Conservation (phyloP, 1,140 invertebrate species). For the Pomacea maculata region DNA sequence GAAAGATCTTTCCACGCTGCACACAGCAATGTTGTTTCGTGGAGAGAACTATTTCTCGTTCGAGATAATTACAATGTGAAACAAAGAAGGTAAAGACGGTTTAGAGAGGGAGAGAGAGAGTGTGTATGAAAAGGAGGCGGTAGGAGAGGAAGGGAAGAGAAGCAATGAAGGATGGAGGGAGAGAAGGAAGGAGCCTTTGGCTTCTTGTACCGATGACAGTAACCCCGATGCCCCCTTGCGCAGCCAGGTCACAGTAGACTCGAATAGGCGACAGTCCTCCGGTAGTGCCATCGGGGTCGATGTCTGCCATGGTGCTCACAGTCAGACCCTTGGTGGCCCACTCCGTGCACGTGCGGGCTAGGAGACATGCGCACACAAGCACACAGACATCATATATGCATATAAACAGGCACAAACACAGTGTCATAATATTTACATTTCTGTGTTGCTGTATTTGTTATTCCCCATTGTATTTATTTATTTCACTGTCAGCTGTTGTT, state of each 20-base stretch:
- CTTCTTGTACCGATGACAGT: constrained; percentile 43
- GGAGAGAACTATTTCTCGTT: too few species aligned
- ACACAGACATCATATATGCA: too few species aligned
- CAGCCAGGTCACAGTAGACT: constrained; percentile 46
- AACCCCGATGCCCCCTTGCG: constrained; percentile 39
- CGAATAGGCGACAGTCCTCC: constrained; percentile 21
- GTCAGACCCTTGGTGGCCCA: constrained; percentile 31
- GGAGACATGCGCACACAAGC: not conserved
- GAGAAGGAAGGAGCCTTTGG: not conserved
- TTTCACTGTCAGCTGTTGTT: too few species aligned
- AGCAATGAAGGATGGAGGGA: not conserved
- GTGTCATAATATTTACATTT: too few species aligned
- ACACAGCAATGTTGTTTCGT: too few species aligned
- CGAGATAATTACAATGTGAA: not conserved
- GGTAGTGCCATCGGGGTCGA: constrained; percentile 33
- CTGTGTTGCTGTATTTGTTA: not conserved
- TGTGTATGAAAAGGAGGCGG: too few species aligned
- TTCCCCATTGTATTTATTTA: too few species aligned
- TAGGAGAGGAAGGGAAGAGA: too few species aligned
- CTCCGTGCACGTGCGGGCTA: constrained; percentile 40
- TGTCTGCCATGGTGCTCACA: constrained; percentile 29
- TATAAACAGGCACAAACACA: too few species aligned
- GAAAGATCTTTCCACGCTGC: too few species aligned
- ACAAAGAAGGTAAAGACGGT: not conserved
- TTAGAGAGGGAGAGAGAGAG: not conserved